Base-by-base conservation (phyloP, 2,113 vertebrate genomes). In the Chloroceryle aenea region DNA sequence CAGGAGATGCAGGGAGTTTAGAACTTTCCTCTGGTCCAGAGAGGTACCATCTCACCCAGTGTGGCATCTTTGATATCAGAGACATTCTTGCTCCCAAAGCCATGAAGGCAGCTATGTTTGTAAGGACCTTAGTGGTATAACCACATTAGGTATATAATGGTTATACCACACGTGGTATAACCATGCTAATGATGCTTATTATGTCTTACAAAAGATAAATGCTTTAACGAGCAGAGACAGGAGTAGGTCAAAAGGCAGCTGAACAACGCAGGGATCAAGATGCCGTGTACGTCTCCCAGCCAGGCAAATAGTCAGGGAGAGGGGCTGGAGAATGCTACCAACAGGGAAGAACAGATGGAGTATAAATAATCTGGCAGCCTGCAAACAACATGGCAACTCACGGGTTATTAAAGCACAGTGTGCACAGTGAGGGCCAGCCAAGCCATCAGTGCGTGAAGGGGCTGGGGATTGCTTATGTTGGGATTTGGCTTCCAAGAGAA, bases 331-430 rank as follows among this genome's bases (percentile, higher is more conserved):
- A 93, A 36, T n/a, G 48, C 79, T 59, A 86, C 0, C n/a, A 85
- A 78, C 6, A 7, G 36, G 48, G 48, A 78, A 29, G 96, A 96
- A 92, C 96, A 97, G 93, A 96, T 94, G 96, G 95, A 93, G 40
- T 12, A 68, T 85, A 95, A 97, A 89, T 84, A 92, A 93, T 16
- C 83, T 97, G 96, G 96, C 95, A 96, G 93, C 26, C 88, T 75
- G 61, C 75, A 81, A 78, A 67, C 87, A 81, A 78, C n/a, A 25
- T 14, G 53, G 93, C 5, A 6, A 59, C 83, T 80, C 4, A 0
- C 0, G 4, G 90, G 86, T 86, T 95, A 96, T 90, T 75, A 42
- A 58, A 94, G 86, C 83, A 9, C 88, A 34, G 92, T 12, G 1
- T 55, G 90, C 1, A 0, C 21, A 43, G 50, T 3, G 2, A 48